Percentiles rank a stretch among this genome's conserved stretches.
These are phyloP conservation scores for Sorex araneus DNA, from an alignment of 2,113 vertebrate genomes.

Conservation along the genomic window DNA sequence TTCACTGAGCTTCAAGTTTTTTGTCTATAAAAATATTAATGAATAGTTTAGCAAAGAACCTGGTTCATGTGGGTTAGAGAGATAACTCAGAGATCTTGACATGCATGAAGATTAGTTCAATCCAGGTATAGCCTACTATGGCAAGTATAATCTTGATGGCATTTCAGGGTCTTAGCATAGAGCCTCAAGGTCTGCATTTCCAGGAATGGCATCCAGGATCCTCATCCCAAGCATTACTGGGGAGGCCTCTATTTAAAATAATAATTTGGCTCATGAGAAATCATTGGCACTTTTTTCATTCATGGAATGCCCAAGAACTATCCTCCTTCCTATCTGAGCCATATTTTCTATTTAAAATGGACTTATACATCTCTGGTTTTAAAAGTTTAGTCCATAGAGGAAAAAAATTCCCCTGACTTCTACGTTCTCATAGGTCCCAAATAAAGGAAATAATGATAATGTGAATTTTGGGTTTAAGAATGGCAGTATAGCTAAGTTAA, in stretches of 20 bases:
- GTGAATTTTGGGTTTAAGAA: not conserved
- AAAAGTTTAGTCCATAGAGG: slow-evolving; percentile 9
- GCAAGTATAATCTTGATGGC: too few species aligned
- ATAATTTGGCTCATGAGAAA: not conserved
- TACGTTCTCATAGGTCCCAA: not conserved
- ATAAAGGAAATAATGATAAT: not conserved
- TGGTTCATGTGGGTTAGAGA: too few species aligned
- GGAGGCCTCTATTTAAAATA: too few species aligned
- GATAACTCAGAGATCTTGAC: too few species aligned
- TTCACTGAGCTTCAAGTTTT: not conserved
- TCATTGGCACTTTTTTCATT: not conserved
- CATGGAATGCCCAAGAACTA: too few species aligned
- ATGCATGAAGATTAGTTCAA: too few species aligned
- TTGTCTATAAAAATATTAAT: not conserved
- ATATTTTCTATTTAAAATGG: not conserved
- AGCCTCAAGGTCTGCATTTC: too few species aligned
- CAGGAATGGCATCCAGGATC: too few species aligned
- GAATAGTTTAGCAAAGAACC: not conserved
- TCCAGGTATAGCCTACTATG: too few species aligned
- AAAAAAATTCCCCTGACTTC: not conserved
- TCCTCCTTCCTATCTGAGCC: not conserved
- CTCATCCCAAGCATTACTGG: too few species aligned
- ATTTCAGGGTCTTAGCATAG: too few species aligned
- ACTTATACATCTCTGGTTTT: not conserved
- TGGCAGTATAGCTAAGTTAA: not conserved